Conservation (phyloP, 2,797 vertebrate genomes). For the Silurus lanzhouensis region DNA sequence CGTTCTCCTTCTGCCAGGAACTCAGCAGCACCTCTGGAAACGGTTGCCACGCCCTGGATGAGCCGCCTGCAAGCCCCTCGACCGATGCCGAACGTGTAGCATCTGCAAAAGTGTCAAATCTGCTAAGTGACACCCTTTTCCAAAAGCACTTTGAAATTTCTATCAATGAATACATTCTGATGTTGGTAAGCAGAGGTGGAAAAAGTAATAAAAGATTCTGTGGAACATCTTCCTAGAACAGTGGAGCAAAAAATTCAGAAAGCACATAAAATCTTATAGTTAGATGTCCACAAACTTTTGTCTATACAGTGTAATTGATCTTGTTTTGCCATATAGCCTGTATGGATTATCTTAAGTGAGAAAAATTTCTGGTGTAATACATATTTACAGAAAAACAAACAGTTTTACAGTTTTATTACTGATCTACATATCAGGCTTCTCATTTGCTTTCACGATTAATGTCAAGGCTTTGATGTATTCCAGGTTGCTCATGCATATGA, state of each 20-base stretch:
- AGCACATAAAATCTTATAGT: too few species aligned
- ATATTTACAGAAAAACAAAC: not conserved
- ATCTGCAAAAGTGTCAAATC: constrained; percentile 71
- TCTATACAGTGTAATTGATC: not conserved
- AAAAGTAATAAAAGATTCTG: too few species aligned
- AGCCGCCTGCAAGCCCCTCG: constrained; percentile 85
- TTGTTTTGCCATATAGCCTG: not conserved
- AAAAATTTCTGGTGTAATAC: not conserved
- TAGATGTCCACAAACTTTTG: too few species aligned
- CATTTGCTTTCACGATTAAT: constrained; percentile 19
- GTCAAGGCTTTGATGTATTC: constrained; percentile 9
- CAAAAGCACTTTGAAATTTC: too few species aligned
- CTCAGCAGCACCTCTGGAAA: constrained; percentile 87
- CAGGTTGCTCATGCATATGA: constrained; percentile 49
- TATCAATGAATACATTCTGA: too few species aligned
- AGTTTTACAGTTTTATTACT: not conserved
- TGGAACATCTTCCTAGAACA: too few species aligned
- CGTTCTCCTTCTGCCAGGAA: constrained; percentile 87
- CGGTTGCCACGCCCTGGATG: constrained; percentile 80
- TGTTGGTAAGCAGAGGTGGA: too few species aligned
- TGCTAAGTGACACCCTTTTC: not conserved
- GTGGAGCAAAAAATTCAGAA: too few species aligned
- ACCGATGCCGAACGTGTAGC: constrained; percentile 89
- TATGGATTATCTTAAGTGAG: not conserved
- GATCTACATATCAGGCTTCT: constrained; percentile 7